A percentile compares a stretch with the other conserved stretches of the same genome.
Conservation (phyloP, 2,888 invertebrate species). For the Herminia tarsipennalis region DNA sequence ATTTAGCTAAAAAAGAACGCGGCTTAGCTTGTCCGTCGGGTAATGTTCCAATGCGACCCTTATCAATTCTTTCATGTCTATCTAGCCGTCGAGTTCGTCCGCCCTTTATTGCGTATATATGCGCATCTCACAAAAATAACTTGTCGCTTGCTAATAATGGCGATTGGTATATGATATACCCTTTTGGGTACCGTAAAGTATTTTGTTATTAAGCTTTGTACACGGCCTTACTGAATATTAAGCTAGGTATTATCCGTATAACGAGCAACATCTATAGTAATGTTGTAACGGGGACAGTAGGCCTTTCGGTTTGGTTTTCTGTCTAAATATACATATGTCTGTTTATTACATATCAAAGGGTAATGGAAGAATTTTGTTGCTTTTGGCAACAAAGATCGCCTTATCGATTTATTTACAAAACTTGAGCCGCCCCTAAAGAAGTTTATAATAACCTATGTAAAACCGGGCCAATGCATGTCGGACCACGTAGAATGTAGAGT, state of each 20-base stretch:
- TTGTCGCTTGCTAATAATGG: constrained; percentile 32
- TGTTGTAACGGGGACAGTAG: no score
- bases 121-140: constrained; percentile 38
- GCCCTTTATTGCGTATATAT: constrained; percentile 50
- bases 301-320: background rate
- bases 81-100: constrained; percentile 46
- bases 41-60: constrained; percentile 61
- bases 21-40: constrained; percentile 45
- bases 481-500: no score
- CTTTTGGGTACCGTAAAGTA: constrained; percentile 27
- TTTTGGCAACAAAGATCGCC: no score
- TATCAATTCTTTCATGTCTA: constrained; percentile 62
- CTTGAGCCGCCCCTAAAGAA: no score
- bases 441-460: no score
- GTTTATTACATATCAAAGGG: background rate
- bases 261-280: no score
- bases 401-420: constrained; percentile 2
- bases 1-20: constrained; percentile 44
- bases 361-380: no score
- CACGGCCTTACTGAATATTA: constrained; percentile 8
- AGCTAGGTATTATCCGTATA: background rate
- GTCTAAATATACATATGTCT: background rate
- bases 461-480: no score
- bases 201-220: constrained; percentile 16
- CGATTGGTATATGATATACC: constrained; percentile 24